A percentile compares a stretch with the other conserved stretches of the same genome.
Evolutionary conservation across 2,888 invertebrate species (phyloP).

Genomic region (Cephus pygmeus): DNA sequence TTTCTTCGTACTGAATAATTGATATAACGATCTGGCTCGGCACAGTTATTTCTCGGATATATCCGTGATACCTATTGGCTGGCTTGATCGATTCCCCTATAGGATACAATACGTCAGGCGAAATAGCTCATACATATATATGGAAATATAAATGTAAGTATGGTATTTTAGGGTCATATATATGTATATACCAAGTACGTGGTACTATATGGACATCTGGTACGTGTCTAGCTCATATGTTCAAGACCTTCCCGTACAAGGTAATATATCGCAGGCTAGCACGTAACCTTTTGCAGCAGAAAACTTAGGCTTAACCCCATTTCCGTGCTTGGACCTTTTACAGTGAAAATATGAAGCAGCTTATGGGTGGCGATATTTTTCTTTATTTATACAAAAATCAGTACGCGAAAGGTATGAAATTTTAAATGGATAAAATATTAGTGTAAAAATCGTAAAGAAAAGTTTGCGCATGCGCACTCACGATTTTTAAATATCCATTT

Average conservation of each 20-base stretch:
- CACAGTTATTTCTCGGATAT: neutral
- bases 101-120: neutral
- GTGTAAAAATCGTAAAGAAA: too few relatives aligned
- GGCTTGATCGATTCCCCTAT: too few relatives aligned
- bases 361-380: too few relatives aligned
- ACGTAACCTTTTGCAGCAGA: neutral
- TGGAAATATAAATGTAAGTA: neutral
- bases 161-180: neutral
- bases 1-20: slow-evolving; percentile 1
- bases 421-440: too few relatives aligned
- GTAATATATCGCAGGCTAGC: neutral
- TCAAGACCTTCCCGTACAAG: neutral
- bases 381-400: neutral
- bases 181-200: neutral
- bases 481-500: too few relatives aligned
- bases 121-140: neutral
- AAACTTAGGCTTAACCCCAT: neutral
- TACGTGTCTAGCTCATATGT: neutral
- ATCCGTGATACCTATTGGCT: too few relatives aligned
- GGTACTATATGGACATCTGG: neutral
- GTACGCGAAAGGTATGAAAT: neutral
- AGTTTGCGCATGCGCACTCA: too few relatives aligned
- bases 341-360: neutral
- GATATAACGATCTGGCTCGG: neutral
- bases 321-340: neutral